Percentiles rank a stretch among this genome's conserved stretches.
Evolutionary conservation across 1,140 invertebrate genomes (phyloP).

Genomic region (Drosophila sp.): DNA sequence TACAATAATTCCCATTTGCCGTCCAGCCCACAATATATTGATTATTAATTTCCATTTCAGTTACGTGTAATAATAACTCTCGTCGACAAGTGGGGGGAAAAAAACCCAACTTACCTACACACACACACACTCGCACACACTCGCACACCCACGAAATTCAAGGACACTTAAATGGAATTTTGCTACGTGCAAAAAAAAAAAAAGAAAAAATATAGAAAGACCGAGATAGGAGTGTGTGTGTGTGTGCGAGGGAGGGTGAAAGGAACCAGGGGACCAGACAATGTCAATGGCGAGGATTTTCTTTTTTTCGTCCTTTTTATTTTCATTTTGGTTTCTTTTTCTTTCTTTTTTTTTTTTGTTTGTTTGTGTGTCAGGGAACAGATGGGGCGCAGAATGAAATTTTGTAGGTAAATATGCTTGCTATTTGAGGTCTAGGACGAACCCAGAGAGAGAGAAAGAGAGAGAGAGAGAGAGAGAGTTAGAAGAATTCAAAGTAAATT

Average conservation of each 20-base stretch:
- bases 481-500: neutral
- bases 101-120: neutral
- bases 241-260: neutral
- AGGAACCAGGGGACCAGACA: slow-evolving; percentile 9
- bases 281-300: slow-evolving; percentile 31
- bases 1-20: slow-evolving; percentile 10
- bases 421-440: neutral
- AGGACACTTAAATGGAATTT: slow-evolving; percentile 45
- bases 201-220: neutral
- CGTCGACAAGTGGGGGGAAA: neutral
- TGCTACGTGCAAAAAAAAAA: slow-evolving; percentile 16
- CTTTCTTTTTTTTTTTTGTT: slow-evolving; percentile 4
- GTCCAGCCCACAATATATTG: slow-evolving; percentile 34
- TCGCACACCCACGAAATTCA: slow-evolving; percentile 20
- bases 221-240: neutral
- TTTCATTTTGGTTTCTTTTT: neutral
- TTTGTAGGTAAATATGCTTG: slow-evolving; percentile 21
- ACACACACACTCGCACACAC: neutral
- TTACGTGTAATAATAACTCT: slow-evolving; percentile 31
- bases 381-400: slow-evolving; percentile 19
- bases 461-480: neutral
- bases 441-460: neutral
- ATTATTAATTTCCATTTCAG: slow-evolving; percentile 48
- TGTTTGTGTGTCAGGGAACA: slow-evolving; percentile 13
- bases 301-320: slow-evolving; percentile 1